Evolutionary conservation across 2,888 invertebrate genomes (phyloP), one percentile per base, ranked within the genome.

Genomic region (Drosophila anceps): DNA sequence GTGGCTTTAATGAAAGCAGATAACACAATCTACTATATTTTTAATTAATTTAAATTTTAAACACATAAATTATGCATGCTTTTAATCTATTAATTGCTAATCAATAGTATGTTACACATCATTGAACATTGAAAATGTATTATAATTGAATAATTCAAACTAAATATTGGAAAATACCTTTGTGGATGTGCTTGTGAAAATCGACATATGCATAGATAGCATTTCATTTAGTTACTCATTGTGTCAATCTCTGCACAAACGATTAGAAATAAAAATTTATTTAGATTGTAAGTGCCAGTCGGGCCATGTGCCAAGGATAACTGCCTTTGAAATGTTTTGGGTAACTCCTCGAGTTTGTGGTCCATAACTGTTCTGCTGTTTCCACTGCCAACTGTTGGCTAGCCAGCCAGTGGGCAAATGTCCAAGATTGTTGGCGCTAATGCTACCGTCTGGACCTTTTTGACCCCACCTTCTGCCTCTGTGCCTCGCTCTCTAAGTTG

Each of bases 251-350:
- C 46, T 13, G 67, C 78, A 58, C 43, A 62, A 48, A 57, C 58
- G 58, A 59, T 67, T 27, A 3, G 29, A 77, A 77, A 88, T 84
- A 88, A 84, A 88, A 81, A 65, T 85, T 85, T 74, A 84, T 85
- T 84, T 76, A 79, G 88, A 84, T 84, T 84, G 69, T 59, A 80
- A 87, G 71, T 73, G 72, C 51, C 46, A 43, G 71, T 35, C 27
- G 41, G 64, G 58, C 65, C 54, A 31, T 53, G 39, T 69, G 81
- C 71, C 79, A 76, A 82, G 68, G 51, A 76, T 58, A 76, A 53
- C 31, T 18, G 41, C 31, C 8, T 12, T 43, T 9, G 41, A 33
- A 24, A 29, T 41, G 57, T 24, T 72, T 76, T 43, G 54, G 68
- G 50, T 41, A 55, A 64, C 67, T 63, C 20, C 54, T 53, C 69